These are phyloP conservation scores for Troides oblongomaculatus DNA, from an alignment of 2,888 invertebrate genomes.

Conservation along the genomic window DNA sequence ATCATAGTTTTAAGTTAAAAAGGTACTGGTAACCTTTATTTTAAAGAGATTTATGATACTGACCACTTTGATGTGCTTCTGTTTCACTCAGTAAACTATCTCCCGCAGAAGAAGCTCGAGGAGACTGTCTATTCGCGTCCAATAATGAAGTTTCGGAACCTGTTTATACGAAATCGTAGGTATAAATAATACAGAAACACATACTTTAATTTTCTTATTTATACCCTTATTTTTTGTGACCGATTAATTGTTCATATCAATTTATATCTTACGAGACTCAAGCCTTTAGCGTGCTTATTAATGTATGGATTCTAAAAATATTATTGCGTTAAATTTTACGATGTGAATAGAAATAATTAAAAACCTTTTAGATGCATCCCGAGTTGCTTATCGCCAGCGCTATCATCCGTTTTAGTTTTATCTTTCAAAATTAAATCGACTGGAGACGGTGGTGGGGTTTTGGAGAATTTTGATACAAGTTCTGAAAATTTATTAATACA, in stretches of 20 bases:
- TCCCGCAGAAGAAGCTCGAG: slow-evolving; percentile 71
- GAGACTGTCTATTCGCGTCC: slow-evolving; percentile 72
- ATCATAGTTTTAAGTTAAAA: neutral
- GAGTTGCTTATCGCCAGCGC: slow-evolving; percentile 58
- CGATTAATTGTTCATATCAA: neutral
- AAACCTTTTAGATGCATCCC: slow-evolving; percentile 75
- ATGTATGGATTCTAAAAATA: slow-evolving; percentile 3
- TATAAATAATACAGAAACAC: neutral
- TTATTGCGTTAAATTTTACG: neutral
- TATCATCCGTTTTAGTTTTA: slow-evolving; percentile 67
- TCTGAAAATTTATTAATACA: slow-evolving; percentile 63
- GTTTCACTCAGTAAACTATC: slow-evolving; percentile 74
- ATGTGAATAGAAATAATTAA: neutral
- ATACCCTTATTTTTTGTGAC: neutral
- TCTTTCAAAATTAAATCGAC: slow-evolving; percentile 81
- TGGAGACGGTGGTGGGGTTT: slow-evolving; percentile 86
- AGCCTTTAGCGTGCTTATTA: slow-evolving; percentile 6
- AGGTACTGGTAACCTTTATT: neutral
- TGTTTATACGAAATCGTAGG: slow-evolving; percentile 32
- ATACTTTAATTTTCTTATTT: neutral
- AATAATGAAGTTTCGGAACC: slow-evolving; percentile 75
- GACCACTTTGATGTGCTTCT: slow-evolving; percentile 76
- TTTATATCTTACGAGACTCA: neutral
- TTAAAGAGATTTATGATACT: slow-evolving; percentile 43
- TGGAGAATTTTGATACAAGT: slow-evolving; percentile 82